A percentile compares a stretch with the other conserved stretches of the same genome.
phyloP scores from a whole-genome alignment of 1,140 invertebrate genomes.

The Nylanderia fulva region DNA sequence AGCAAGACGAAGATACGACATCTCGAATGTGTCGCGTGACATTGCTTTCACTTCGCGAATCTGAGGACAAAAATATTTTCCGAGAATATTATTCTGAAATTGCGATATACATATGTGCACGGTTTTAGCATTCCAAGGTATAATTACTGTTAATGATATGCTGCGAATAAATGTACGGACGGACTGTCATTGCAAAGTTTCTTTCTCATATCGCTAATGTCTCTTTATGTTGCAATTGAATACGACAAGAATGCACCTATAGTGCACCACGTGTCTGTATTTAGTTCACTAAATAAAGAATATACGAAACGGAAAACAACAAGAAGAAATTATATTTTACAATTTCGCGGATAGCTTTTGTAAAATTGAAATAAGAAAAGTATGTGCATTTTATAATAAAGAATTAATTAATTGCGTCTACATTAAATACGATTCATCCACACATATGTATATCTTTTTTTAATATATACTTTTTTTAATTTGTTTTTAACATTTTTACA shows the following conservation, averaged over 20 bases:
- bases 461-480: background rate
- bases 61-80: conserved; percentile 45
- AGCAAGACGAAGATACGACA: conserved; percentile 53
- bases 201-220: conserved; percentile 38
- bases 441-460: background rate
- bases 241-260: conserved; percentile 14
- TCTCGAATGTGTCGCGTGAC: conserved; percentile 45
- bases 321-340: background rate
- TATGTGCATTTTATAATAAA: background rate
- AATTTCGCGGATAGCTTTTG: background rate
- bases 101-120: background rate
- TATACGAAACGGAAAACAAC: background rate
- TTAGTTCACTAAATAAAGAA: background rate
- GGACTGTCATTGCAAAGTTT: conserved; percentile 12
- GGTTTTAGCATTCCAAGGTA: background rate
- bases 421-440: too few relatives aligned
- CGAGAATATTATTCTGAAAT: conserved; percentile 44
- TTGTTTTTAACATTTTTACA: background rate
- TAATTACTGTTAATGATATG: conserved; percentile 48
- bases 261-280: background rate
- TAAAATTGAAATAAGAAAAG: background rate
- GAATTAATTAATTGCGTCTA: background rate
- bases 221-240: conserved; percentile 2
- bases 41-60: conserved; percentile 23
- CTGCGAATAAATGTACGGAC: conserved; percentile 15